phyloP scores from a whole-genome alignment of 2,113 vertebrate genomes.

The Polypterus senegalus region DNA sequence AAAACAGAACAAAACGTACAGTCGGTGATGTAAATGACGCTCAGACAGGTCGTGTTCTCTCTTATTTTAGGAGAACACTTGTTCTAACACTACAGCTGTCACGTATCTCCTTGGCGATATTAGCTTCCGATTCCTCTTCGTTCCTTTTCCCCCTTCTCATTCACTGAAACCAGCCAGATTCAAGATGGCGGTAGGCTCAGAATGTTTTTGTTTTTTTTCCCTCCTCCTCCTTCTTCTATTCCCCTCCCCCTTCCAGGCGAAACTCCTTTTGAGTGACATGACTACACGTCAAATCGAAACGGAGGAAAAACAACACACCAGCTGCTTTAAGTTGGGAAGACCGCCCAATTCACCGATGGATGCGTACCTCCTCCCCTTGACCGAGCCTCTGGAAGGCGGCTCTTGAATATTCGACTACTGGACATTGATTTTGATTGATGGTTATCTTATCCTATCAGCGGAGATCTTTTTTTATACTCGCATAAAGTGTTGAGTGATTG shows the following conservation, averaged over 20 bases:
- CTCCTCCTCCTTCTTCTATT: slow-evolving; percentile 16
- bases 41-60: no score
- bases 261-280: slow-evolving; percentile 21
- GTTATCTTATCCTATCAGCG: no score
- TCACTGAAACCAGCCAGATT: slow-evolving; percentile 44
- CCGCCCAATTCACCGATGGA: slow-evolving; percentile 21
- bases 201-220: slow-evolving; percentile 67
- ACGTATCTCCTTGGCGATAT: slow-evolving; percentile 13
- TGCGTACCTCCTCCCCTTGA: no score
- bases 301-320: slow-evolving; percentile 1
- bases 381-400: no score
- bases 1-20: not conserved
- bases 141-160: slow-evolving; percentile 39
- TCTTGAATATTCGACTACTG: no score
- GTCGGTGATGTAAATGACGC: not conserved
- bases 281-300: slow-evolving; percentile 19
- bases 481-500: no score
- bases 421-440: no score
- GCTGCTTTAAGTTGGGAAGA: not conserved
- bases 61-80: not conserved
- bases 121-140: slow-evolving; percentile 3
- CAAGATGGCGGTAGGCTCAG: slow-evolving; percentile 73
- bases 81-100: slow-evolving; percentile 10
- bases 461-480: no score
- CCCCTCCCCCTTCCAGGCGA: slow-evolving; percentile 20